Conservation (phyloP, 2,797 vertebrate genomes). For the Vespertilio murinus region DNA sequence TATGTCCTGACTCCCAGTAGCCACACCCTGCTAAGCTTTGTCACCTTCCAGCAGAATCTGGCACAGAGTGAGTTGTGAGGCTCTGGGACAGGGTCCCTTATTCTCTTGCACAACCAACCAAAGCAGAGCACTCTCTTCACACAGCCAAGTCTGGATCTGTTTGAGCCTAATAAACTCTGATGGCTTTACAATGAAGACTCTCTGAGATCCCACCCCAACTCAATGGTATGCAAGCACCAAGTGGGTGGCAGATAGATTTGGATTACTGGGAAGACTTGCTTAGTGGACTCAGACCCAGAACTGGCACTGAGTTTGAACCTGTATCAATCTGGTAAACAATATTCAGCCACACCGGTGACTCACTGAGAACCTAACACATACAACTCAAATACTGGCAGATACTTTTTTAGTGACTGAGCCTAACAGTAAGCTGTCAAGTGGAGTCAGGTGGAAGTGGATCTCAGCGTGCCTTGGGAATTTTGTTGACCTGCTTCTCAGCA, state of each 20-base stretch:
- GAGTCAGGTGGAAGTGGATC: background rate
- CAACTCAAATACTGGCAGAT: background rate
- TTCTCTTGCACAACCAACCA: background rate
- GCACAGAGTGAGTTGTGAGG: background rate
- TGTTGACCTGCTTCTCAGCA: background rate
- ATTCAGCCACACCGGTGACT: background rate
- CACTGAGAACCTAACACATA: background rate
- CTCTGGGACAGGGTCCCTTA: background rate
- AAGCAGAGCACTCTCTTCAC: background rate
- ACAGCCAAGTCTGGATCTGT: background rate
- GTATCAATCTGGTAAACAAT: background rate
- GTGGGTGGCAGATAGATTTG: background rate
- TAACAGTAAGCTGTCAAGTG: background rate
- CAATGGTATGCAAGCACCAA: background rate
- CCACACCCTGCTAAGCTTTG: background rate
- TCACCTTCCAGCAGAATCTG: background rate
- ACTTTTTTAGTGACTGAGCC: background rate
- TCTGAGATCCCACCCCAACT: background rate
- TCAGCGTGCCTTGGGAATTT: background rate
- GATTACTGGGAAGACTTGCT: background rate
- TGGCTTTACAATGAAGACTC: background rate
- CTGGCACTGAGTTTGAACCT: background rate
- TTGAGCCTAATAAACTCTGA: background rate
- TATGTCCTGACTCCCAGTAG: background rate
- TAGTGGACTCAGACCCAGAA: background rate